Conservation (phyloP, 2,797 vertebrate species). For the Prunella strophiata region DNA sequence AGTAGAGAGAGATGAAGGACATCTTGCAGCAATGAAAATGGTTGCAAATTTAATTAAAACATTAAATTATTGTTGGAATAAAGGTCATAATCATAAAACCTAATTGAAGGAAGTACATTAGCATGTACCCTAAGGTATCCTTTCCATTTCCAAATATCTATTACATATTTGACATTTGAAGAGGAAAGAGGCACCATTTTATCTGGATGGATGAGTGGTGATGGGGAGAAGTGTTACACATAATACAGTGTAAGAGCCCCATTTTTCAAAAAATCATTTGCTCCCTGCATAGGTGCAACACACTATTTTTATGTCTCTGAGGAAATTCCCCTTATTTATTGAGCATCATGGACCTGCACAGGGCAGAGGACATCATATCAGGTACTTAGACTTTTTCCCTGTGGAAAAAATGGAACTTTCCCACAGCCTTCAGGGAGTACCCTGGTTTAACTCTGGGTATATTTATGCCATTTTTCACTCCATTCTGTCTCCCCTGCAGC, state of each 20-base stretch:
- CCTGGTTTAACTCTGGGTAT: neutral
- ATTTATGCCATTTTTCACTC: neutral
- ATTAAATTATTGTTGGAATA: slow-evolving; percentile 75
- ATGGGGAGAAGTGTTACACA: slow-evolving; percentile 34
- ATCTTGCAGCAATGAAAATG: slow-evolving; percentile 67
- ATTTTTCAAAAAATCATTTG: slow-evolving; percentile 55
- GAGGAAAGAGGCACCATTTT: slow-evolving; percentile 59
- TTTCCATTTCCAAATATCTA: slow-evolving; percentile 63
- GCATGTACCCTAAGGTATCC: slow-evolving; percentile 52
- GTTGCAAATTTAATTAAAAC: slow-evolving; percentile 74
- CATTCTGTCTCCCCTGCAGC: neutral
- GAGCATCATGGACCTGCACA: neutral
- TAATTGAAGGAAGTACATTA: slow-evolving; percentile 71
- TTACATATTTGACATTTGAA: slow-evolving; percentile 69
- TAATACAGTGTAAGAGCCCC: neutral
- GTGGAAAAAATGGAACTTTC: neutral
- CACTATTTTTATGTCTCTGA: neutral
- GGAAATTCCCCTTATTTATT: slow-evolving; percentile 24
- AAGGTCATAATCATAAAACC: slow-evolving; percentile 73
- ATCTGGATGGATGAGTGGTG: slow-evolving; percentile 44
- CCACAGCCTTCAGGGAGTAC: neutral
- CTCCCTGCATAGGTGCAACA: slow-evolving; percentile 5
- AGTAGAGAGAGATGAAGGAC: slow-evolving; percentile 52
- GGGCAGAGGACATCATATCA: neutral
- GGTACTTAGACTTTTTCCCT: neutral